phyloP scores from a whole-genome alignment of 2,888 invertebrate species.

The Cetonia aurata region DNA sequence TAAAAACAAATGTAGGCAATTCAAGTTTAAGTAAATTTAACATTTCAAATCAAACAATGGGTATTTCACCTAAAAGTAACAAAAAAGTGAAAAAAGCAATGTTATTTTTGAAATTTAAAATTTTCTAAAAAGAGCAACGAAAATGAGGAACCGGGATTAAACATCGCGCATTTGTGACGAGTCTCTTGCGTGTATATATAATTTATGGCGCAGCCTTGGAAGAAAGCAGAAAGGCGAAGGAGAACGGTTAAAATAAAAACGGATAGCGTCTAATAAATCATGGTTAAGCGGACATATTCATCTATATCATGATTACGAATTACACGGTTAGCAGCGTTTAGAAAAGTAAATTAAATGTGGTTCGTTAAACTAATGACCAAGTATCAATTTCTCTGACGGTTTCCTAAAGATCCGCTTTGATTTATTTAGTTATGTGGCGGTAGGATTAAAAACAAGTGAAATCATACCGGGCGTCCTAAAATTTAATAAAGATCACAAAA shows the following conservation, averaged over 20 bases:
- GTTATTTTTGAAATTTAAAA: conserved; percentile 3
- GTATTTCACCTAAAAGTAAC: too few species aligned
- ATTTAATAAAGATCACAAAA: too few species aligned
- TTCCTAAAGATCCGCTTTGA: too few species aligned
- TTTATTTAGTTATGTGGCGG: too few species aligned
- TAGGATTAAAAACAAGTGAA: too few species aligned
- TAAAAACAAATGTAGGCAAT: background rate
- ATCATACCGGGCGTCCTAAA: too few species aligned
- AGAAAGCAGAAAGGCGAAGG: background rate
- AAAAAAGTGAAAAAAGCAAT: too few species aligned
- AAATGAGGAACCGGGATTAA: conserved; percentile 13
- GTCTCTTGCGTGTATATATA: conserved; percentile 14
- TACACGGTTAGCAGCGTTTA: background rate
- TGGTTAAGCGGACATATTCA: background rate
- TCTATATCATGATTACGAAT: background rate
- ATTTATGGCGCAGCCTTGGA: conserved; percentile 3
- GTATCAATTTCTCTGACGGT: too few species aligned
- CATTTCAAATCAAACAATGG: too few species aligned
- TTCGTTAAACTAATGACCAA: background rate
- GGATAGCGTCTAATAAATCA: conserved; percentile 14
- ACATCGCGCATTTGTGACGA: conserved; percentile 1
- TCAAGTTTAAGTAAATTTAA: conserved; percentile 4
- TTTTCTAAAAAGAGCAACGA: conserved; percentile 18
- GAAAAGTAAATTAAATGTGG: background rate
- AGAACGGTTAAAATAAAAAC: conserved; percentile 14